Percentiles rank a stretch among this genome's conserved stretches.
phyloP scores from a whole-genome alignment of 2,113 vertebrate genomes.

The Bubo bubo region DNA sequence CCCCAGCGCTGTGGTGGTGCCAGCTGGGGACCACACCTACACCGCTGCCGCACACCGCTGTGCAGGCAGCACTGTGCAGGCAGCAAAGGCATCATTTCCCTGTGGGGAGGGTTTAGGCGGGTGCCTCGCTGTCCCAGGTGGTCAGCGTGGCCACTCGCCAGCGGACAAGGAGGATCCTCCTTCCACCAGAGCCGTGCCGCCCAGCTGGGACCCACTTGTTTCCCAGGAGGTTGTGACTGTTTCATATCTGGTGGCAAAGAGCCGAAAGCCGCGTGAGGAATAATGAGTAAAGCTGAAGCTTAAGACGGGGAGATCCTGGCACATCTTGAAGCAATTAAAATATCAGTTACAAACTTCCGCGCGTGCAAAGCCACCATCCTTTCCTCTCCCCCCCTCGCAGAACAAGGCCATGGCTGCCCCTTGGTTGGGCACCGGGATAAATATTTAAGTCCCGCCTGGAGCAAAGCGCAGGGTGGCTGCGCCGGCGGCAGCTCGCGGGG shows the following conservation, averaged over 20 bases:
- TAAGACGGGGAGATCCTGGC: neutral
- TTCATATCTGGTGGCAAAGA: neutral
- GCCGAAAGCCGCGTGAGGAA: neutral
- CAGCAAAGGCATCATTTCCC: neutral
- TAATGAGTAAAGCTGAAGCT: neutral
- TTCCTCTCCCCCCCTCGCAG: neutral
- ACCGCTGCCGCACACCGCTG: fast-evolving
- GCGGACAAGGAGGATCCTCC: neutral
- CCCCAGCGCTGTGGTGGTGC: neutral
- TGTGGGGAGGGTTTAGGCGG: neutral
- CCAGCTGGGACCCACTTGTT: fast-evolving
- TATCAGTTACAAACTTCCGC: neutral
- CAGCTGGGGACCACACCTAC: neutral
- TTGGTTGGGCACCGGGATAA: neutral
- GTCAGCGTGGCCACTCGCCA: neutral
- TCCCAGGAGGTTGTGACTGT: neutral
- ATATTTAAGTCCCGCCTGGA: neutral
- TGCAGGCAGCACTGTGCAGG: neutral
- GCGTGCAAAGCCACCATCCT: fast-evolving
- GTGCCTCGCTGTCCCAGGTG: fast-evolving
- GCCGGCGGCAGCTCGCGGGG: neutral
- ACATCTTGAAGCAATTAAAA: neutral
- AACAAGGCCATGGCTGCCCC: neutral
- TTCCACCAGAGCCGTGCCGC: neutral
- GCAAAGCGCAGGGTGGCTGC: neutral